phyloP scores from a whole-genome alignment of 2,888 invertebrate species.

The Congeria kusceri region DNA sequence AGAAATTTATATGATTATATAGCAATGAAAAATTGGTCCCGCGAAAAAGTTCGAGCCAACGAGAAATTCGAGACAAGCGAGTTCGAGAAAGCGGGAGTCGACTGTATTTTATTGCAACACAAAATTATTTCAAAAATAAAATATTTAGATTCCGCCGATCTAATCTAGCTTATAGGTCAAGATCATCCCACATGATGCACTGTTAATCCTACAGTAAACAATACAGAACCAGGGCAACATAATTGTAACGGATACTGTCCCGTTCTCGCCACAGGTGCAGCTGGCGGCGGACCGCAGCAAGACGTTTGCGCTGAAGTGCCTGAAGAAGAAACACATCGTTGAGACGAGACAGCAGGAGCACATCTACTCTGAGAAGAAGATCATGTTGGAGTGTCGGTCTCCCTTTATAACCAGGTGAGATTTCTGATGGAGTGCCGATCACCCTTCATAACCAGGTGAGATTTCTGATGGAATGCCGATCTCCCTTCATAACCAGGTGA shows the following conservation, averaged over 20 bases:
- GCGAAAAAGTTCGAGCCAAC: too few species aligned
- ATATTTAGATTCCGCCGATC: too few species aligned
- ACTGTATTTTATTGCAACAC: too few species aligned
- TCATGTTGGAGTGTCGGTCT: conserved; percentile 91
- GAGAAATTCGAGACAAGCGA: too few species aligned
- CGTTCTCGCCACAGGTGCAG: conserved; percentile 82
- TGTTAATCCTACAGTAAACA: too few species aligned
- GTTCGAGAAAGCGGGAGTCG: too few species aligned
- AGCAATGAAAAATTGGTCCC: too few species aligned
- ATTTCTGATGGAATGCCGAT: not conserved
- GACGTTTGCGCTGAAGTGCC: conserved; percentile 93
- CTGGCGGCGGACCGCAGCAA: conserved; percentile 86
- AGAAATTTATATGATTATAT: too few species aligned
- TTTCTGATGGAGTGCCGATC: conserved; percentile 89
- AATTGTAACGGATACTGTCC: not conserved
- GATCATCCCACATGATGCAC: too few species aligned
- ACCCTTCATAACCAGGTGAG: conserved; percentile 92
- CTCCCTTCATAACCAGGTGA: not conserved
- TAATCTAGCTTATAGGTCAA: too few species aligned
- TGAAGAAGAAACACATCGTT: conserved; percentile 95
- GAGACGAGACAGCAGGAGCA: conserved; percentile 95
- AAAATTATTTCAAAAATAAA: too few species aligned
- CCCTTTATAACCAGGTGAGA: conserved; percentile 92
- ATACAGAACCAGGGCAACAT: too few species aligned
- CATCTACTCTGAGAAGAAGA: conserved; percentile 94